Evolutionary conservation across 2,113 vertebrate species (phyloP).

Genomic region (Rhinichthys klamathensis): DNA sequence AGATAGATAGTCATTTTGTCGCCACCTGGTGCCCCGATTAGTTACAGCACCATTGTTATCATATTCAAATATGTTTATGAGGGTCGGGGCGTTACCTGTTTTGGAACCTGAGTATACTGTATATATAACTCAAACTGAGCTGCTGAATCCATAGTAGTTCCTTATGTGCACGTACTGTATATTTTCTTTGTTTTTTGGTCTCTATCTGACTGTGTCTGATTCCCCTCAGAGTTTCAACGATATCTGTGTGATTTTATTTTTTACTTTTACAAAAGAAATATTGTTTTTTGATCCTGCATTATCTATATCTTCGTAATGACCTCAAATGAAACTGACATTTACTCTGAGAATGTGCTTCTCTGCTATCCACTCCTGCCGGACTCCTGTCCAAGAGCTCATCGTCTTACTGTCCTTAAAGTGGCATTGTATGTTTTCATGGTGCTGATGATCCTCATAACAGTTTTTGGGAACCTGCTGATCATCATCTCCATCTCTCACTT

Average conservation of each 20-base stretch:
- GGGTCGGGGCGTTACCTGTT: no score
- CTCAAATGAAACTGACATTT: slow-evolving; percentile 3
- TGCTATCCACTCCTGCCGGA: slow-evolving; percentile 28
- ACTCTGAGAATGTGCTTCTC: slow-evolving; percentile 6
- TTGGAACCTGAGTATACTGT: no score
- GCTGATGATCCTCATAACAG: slow-evolving; percentile 65
- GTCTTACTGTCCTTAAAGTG: neutral
- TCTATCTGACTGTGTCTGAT: neutral
- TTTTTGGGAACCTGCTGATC: slow-evolving; percentile 61
- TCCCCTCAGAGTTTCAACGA: neutral
- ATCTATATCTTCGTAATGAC: neutral
- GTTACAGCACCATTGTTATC: no score
- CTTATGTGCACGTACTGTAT: no score
- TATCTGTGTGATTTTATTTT: neutral
- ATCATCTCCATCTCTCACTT: slow-evolving; percentile 64
- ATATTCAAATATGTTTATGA: no score
- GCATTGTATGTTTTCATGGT: slow-evolving; percentile 60
- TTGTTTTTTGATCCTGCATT: neutral
- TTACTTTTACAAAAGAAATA: neutral
- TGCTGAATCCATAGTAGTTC: no score
- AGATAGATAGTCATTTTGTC: no score
- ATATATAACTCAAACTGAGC: no score
- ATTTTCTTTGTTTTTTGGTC: neutral
- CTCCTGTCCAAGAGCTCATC: neutral
- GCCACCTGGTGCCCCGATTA: no score